phyloP scores from a whole-genome alignment of 2,797 vertebrate species.

The Oophaga sylvatica region DNA sequence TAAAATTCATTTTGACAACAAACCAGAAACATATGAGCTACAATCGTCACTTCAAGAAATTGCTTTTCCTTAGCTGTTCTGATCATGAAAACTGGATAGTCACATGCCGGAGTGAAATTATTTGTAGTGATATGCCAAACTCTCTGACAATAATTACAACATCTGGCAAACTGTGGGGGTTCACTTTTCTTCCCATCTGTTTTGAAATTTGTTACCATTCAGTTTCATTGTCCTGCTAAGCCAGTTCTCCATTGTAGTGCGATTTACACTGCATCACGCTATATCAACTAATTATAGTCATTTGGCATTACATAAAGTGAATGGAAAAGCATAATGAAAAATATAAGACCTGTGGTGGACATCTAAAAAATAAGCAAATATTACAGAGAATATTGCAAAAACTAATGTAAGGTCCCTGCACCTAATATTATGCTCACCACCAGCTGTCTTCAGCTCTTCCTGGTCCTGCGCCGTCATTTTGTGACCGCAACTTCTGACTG shows the following conservation, averaged over 20 bases:
- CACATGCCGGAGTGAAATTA: conserved; percentile 64
- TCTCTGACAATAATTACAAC: conserved; percentile 63
- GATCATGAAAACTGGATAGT: conserved; percentile 64
- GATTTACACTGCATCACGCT: conserved; percentile 29
- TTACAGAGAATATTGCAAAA: not conserved
- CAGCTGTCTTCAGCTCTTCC: too few relatives aligned
- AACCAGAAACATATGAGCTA: conserved; percentile 67
- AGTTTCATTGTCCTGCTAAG: conserved; percentile 42
- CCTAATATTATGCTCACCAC: too few relatives aligned
- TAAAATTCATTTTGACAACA: conserved; percentile 69
- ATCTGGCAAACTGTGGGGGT: conserved; percentile 49
- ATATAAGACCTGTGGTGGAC: not conserved
- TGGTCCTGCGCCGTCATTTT: too few relatives aligned
- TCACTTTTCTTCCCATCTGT: conserved; percentile 57
- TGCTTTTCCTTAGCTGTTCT: conserved; percentile 64
- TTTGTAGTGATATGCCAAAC: conserved; percentile 64
- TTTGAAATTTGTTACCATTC: conserved; percentile 56
- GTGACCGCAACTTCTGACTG: too few relatives aligned
- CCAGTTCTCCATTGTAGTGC: conserved; percentile 28
- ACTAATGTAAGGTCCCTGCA: too few relatives aligned
- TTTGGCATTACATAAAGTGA: conserved; percentile 25
- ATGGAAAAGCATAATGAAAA: not conserved
- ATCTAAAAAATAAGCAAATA: not conserved
- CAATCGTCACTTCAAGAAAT: conserved; percentile 58
- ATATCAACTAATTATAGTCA: conserved; percentile 2